phyloP scores from a whole-genome alignment of 2,113 vertebrate genomes.

The Lipophrys pholis region DNA sequence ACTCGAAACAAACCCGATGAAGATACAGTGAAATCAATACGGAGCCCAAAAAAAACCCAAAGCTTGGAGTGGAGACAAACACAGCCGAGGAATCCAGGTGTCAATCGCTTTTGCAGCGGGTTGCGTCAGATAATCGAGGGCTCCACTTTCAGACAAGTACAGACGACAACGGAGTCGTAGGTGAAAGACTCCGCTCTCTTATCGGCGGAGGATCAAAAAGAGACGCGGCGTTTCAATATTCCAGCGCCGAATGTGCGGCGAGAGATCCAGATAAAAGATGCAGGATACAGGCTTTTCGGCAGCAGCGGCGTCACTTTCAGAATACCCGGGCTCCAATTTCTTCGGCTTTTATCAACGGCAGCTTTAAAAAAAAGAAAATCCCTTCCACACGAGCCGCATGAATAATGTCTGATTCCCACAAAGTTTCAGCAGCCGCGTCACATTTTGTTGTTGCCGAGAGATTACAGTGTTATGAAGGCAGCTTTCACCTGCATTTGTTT shows the following conservation, averaged over 20 bases:
- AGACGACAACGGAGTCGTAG: conserved; percentile 21
- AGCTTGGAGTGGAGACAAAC: neutral
- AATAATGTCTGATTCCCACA: conserved; percentile 7
- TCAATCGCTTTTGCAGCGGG: conserved; percentile 5
- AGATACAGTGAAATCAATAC: conserved; percentile 7
- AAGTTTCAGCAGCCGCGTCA: conserved; percentile 1
- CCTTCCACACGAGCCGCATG: neutral
- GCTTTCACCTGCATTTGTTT: conserved; percentile 27
- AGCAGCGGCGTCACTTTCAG: neutral
- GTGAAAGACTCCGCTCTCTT: conserved; percentile 12
- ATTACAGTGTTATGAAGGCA: conserved; percentile 37
- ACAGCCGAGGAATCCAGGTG: neutral
- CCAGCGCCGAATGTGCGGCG: conserved; percentile 16
- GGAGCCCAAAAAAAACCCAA: neutral
- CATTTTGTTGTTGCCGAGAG: conserved; percentile 27
- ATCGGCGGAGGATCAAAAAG: conserved; percentile 33
- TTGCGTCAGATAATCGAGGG: conserved; percentile 43
- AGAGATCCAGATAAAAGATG: conserved; percentile 1
- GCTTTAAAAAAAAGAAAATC: neutral
- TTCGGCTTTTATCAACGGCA: conserved; percentile 15
- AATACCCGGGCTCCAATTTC: neutral
- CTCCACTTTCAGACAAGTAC: conserved; percentile 6
- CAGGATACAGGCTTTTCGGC: neutral
- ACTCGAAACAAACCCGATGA: too few species aligned
- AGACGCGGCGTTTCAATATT: conserved; percentile 9